Evolutionary conservation across 1,140 invertebrate species (phyloP), one percentile per base, ranked within the genome.

Genomic region (Drosophila tristis): DNA sequence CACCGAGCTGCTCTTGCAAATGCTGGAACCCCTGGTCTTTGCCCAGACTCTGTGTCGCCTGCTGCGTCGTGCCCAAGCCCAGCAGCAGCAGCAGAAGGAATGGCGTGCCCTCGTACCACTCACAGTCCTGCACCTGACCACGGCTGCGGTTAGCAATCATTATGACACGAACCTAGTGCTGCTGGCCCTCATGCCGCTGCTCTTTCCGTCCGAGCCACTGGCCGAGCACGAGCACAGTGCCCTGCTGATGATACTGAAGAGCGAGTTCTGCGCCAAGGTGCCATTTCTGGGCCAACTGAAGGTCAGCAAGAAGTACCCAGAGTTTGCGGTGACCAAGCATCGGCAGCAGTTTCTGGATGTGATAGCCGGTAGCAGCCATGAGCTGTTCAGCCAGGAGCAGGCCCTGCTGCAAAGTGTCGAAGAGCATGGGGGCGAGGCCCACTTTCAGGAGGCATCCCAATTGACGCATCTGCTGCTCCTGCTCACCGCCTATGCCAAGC

Each of bases 101-200:
- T 94, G 93, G 93, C 80, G 76, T 8, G 7, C 79, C 8, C 78
- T 93, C 4, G 89, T 91, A 11, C 79, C 87, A 11, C 71, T 81
- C 42, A 89, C 92, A 5, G 90, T 94, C 1, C 71, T 86, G 0
- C 93, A 92, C 50, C 53, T 92, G 11, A 91, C 90, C 13, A 77
- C 76, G 0, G n/a, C 50, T 2, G 42, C 48, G 0, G 70, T 91
- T 0, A 61, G 78, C 43, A 54, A 68, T 0, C 4, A 60, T 2
- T 91, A 75, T 44, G 91, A 92, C 55, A 48, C 57, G 2, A 91
- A 92, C 56, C 29, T 91, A 42, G 50, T 92, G 55, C n/a, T 92
- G 4, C 50, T 92, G 6, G 65, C 90, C 0, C 20, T 92, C 43
- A 91, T 91, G 85, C 89, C 89, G 4, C 60, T 86, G 9, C 68